These are phyloP conservation scores for Corapipo altera DNA, from an alignment of 2,113 vertebrate genomes.

Conservation along the genomic window DNA sequence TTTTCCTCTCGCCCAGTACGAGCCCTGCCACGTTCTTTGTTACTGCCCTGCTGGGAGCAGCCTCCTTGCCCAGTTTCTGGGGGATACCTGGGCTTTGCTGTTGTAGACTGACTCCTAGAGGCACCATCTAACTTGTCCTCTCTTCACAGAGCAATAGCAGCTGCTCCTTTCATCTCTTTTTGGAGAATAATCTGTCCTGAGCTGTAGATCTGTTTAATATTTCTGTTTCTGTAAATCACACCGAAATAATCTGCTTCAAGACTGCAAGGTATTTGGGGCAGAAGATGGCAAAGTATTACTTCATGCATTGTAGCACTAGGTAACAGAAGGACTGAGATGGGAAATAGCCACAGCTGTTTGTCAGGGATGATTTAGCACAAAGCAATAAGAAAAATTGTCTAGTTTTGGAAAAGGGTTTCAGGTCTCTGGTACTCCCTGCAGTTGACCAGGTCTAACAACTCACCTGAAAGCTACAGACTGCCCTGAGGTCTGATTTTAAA, in stretches of 20 bases:
- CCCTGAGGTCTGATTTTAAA: background rate
- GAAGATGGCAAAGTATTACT: background rate
- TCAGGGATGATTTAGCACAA: background rate
- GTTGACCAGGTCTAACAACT: background rate
- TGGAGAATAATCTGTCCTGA: background rate
- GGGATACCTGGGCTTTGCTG: background rate
- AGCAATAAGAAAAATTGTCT: background rate
- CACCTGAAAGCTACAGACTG: background rate
- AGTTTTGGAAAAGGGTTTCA: background rate
- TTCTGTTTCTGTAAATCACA: background rate
- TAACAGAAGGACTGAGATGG: background rate
- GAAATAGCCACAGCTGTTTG: background rate
- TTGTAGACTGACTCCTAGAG: background rate
- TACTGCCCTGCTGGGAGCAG: background rate
- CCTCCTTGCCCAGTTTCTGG: background rate
- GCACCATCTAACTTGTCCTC: background rate
- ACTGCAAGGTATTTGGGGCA: background rate
- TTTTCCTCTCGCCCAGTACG: background rate
- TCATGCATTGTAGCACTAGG: background rate
- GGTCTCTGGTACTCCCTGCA: background rate
- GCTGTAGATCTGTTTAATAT: background rate
- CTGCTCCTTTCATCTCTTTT: background rate
- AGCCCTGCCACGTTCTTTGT: background rate
- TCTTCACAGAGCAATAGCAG: background rate
- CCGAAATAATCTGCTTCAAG: background rate